A percentile compares a stretch with the other conserved stretches of the same genome.
Evolutionary conservation across 2,888 invertebrate genomes (phyloP).

Genomic region (Laspeyria flexula): DNA sequence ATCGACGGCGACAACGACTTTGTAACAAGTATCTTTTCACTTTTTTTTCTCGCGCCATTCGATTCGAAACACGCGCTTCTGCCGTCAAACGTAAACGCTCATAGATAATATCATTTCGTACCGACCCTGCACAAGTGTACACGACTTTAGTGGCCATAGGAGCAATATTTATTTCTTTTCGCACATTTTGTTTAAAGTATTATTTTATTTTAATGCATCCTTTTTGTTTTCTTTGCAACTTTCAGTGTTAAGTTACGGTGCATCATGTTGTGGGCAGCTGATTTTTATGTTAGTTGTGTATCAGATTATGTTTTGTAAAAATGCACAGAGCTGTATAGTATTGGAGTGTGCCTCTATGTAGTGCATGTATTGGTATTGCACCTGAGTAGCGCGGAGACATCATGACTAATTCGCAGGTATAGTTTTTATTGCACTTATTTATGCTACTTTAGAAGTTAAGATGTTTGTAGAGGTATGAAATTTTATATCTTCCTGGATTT

Average conservation of each 20-base stretch:
- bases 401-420: conserved; percentile 88
- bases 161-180: conserved; percentile 35
- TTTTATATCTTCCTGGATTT: neutral
- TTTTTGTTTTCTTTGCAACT: conserved; percentile 73
- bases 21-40: conserved; percentile 73
- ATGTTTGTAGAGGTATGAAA: neutral
- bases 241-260: conserved; percentile 82
- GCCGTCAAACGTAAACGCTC: conserved; percentile 55
- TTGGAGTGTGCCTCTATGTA: conserved; percentile 77
- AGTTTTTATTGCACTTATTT: conserved; percentile 56
- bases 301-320: conserved; percentile 72
- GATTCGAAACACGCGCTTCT: conserved; percentile 72
- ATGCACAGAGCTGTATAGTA: conserved; percentile 79
- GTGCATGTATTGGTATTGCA: conserved; percentile 81
- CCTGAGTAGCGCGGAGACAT: conserved; percentile 70
- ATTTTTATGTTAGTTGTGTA: conserved; percentile 76
- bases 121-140: conserved; percentile 57
- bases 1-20: conserved; percentile 60
- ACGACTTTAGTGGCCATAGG: conserved; percentile 48
- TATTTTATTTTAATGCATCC: conserved; percentile 66
- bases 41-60: conserved; percentile 78
- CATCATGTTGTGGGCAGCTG: conserved; percentile 79
- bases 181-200: conserved; percentile 55
- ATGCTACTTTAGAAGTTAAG: conserved; percentile 21
- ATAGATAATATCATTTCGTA: conserved; percentile 57